Evolutionary conservation across 1,140 invertebrate genomes (phyloP).

Genomic region (Pectinophora gossypiella): DNA sequence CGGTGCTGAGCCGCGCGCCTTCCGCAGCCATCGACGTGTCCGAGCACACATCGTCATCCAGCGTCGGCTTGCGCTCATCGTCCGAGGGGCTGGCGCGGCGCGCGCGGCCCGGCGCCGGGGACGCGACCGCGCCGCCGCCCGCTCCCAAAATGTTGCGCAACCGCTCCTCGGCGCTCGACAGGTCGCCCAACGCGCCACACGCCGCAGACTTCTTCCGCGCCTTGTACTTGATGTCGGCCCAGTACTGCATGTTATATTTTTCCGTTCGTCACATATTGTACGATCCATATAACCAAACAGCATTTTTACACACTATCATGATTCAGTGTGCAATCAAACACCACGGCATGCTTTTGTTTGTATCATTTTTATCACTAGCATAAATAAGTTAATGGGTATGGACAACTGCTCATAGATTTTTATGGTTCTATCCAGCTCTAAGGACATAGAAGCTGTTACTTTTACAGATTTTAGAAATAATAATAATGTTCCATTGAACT

Average conservation of each 20-base stretch:
- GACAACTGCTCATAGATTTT: too few species aligned
- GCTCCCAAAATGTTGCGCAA: slow-evolving; percentile 40
- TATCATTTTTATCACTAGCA: too few species aligned
- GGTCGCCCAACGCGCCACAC: slow-evolving; percentile 48
- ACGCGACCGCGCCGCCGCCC: slow-evolving; percentile 7
- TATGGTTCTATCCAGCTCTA: too few species aligned
- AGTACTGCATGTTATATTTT: slow-evolving; percentile 62
- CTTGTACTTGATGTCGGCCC: slow-evolving; percentile 67
- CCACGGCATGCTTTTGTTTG: too few species aligned
- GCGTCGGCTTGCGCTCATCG: slow-evolving; percentile 44
- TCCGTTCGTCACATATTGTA: too few species aligned
- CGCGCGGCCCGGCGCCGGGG: slow-evolving; percentile 7
- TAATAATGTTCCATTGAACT: too few species aligned
- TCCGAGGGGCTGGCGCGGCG: slow-evolving; percentile 35
- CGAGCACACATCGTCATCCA: slow-evolving; percentile 53
- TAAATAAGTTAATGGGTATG: too few species aligned
- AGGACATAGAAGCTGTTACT: too few species aligned
- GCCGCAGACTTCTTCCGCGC: slow-evolving; percentile 57
- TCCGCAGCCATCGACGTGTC: slow-evolving; percentile 26
- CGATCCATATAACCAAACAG: too few species aligned
- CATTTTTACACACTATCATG: too few species aligned
- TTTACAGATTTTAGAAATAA: too few species aligned
- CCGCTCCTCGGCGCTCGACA: slow-evolving; percentile 52
- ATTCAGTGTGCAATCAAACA: too few species aligned
- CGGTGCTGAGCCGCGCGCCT: slow-evolving; percentile 33